These are phyloP conservation scores for Diadophis punctatus DNA, from an alignment of 2,113 vertebrate species.

Conservation along the genomic window DNA sequence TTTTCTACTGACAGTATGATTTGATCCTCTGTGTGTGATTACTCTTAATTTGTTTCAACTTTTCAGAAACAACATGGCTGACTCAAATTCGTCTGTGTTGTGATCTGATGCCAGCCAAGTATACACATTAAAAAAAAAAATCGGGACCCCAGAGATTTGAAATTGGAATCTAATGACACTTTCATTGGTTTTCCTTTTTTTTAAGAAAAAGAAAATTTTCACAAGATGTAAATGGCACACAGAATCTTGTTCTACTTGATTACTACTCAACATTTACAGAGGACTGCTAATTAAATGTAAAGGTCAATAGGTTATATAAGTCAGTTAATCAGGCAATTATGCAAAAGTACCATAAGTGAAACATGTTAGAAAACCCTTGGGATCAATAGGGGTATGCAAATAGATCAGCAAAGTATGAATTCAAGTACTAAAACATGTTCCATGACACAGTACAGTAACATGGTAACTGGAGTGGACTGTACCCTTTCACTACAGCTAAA, in stretches of 20 bases:
- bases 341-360: conserved; percentile 75
- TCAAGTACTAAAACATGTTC: conserved; percentile 57
- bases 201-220: conserved; percentile 32
- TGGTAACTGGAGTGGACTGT: conserved; percentile 25
- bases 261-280: conserved; percentile 75
- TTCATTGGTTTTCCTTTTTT: conserved; percentile 12
- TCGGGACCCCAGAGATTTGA: neutral
- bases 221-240: conserved; percentile 58
- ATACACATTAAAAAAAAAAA: neutral
- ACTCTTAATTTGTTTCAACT: neutral
- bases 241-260: conserved; percentile 65
- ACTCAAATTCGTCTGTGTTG: neutral
- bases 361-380: conserved; percentile 67
- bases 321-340: conserved; percentile 81
- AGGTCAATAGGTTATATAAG: conserved; percentile 83
- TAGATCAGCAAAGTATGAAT: conserved; percentile 63
- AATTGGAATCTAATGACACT: conserved; percentile 17
- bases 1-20: neutral
- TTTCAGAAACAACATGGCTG: neutral
- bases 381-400: conserved; percentile 77
- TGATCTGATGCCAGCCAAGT: neutral
- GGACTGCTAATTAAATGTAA: conserved; percentile 77
- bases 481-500: neutral
- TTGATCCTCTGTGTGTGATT: neutral
- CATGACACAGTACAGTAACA: conserved; percentile 46